These are phyloP conservation scores for Brachypalpus laphriformis DNA, from an alignment of 2,888 invertebrate species.

Conservation along the genomic window DNA sequence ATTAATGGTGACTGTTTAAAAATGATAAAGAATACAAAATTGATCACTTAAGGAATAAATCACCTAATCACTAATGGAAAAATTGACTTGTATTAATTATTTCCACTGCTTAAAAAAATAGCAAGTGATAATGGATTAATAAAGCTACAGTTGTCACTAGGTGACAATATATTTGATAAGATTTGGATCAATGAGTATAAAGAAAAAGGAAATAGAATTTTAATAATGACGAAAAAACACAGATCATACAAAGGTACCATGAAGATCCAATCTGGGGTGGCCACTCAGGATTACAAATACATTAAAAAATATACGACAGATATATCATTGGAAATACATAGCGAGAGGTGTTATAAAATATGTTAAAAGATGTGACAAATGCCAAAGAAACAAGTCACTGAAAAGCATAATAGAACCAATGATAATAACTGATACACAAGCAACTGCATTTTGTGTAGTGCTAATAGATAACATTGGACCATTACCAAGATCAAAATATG, in stretches of 20 bases:
- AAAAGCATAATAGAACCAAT: constrained; percentile 7
- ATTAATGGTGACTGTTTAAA: no score
- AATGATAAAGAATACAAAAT: constrained; percentile 17
- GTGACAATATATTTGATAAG: constrained; percentile 26
- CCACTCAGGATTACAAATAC: constrained; percentile 1
- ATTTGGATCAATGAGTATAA: constrained; percentile 7
- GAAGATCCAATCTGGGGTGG: no score
- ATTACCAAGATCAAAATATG: constrained; percentile 24
- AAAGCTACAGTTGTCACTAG: constrained; percentile 14
- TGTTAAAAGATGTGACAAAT: no score
- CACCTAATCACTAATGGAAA: constrained; percentile 14
- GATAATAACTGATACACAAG: constrained; percentile 18
- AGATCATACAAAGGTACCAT: background rate
- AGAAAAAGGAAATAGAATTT: no score
- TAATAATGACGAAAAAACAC: background rate
- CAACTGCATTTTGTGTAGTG: constrained; percentile 35
- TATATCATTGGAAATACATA: constrained; percentile 8
- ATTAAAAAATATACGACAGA: constrained; percentile 5
- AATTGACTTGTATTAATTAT: no score
- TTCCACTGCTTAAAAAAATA: no score
- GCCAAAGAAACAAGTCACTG: background rate
- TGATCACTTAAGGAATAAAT: constrained; percentile 10
- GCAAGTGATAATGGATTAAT: no score
- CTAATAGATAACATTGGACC: constrained; percentile 44
- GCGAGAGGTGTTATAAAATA: background rate